phyloP scores from a whole-genome alignment of 2,113 vertebrate genomes.

The Podilymbus podiceps region DNA sequence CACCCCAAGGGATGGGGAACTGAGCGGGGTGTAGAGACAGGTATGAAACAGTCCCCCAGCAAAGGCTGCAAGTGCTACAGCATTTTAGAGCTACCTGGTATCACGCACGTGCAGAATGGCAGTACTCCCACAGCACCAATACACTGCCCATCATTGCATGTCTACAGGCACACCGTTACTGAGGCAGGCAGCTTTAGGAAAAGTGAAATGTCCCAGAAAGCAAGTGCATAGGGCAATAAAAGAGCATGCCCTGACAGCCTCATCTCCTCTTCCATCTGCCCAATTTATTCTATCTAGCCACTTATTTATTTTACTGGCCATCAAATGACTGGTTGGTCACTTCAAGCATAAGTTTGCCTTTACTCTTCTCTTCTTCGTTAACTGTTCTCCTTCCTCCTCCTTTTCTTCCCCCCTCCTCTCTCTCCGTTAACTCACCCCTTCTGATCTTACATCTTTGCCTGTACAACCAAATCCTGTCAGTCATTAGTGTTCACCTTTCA shows the following conservation, averaged over 20 bases:
- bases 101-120: fast-evolving
- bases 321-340: background rate
- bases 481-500: background rate
- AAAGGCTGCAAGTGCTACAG: background rate
- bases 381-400: background rate
- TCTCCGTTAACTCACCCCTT: background rate
- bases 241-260: background rate
- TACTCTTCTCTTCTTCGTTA: background rate
- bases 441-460: background rate
- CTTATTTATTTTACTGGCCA: background rate
- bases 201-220: background rate
- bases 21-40: background rate
- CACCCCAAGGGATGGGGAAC: background rate
- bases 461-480: background rate
- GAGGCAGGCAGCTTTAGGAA: background rate
- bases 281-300: background rate
- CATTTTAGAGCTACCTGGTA: background rate
- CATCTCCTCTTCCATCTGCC: background rate
- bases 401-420: background rate
- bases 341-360: background rate
- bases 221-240: background rate
- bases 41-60: background rate
- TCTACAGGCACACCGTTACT: fast-evolving
- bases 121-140: background rate
- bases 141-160: background rate